Conservation (phyloP, 2,888 invertebrate genomes). For the Nephrocerus scutellatus region DNA sequence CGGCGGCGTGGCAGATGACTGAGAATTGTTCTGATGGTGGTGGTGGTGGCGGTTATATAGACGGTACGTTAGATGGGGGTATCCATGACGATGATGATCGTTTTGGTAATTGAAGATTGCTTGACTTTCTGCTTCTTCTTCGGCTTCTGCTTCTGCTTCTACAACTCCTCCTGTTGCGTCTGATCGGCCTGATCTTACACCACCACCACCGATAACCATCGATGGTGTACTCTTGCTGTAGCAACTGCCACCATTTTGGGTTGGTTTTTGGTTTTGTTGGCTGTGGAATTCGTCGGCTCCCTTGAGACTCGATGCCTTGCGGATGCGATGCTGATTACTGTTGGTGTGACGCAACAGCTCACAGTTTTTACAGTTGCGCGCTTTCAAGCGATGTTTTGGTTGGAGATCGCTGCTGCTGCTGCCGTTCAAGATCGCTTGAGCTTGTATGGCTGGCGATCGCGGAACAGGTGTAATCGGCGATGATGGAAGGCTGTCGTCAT, state of each 20-base stretch:
- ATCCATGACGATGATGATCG: constrained; percentile 20
- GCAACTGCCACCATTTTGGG: constrained; percentile 22
- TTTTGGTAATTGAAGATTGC: constrained; percentile 14
- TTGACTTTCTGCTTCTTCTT: constrained; percentile 19
- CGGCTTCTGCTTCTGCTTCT: constrained; percentile 16
- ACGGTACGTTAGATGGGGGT: not conserved
- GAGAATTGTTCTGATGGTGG: constrained; percentile 15
- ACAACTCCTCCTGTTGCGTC: constrained; percentile 21
- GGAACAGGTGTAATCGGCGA: constrained; percentile 30
- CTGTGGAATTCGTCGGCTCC: constrained; percentile 31
- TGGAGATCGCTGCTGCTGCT: constrained; percentile 11
- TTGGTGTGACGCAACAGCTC: constrained; percentile 26
- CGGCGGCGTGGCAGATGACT: constrained; percentile 23
- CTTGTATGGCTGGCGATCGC: constrained; percentile 12
- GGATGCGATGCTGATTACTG: constrained; percentile 25
- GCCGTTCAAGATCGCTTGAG: constrained; percentile 19
- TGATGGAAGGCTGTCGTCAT: constrained; percentile 33
- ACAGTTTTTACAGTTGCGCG: constrained; percentile 32
- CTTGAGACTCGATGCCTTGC: constrained; percentile 40
- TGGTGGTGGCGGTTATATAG: constrained; percentile 14
- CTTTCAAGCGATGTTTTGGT: constrained; percentile 10
- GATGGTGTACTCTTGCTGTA: constrained; percentile 40
- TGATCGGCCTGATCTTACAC: constrained; percentile 12
- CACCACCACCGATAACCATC: constrained; percentile 24
- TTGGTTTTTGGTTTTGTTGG: constrained; percentile 12